Evolutionary conservation across 1,140 invertebrate genomes (phyloP).

Genomic region (Drosophila tani): DNA sequence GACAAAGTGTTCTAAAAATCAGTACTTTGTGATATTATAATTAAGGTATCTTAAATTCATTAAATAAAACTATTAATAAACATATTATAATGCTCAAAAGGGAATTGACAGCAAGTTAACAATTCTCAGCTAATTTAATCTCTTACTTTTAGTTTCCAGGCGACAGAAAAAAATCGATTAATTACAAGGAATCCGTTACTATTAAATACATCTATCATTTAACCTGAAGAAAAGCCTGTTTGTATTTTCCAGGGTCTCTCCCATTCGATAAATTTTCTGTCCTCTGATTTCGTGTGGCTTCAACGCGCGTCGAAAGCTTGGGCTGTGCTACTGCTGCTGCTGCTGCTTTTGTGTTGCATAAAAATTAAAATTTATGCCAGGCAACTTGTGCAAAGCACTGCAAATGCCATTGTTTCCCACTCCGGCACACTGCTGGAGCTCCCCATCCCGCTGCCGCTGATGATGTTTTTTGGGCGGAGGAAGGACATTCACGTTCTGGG

Average conservation of each 20-base stretch:
- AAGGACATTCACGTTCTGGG: slow-evolving; percentile 61
- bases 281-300: slow-evolving; percentile 21
- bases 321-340: slow-evolving; percentile 63
- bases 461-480: slow-evolving; percentile 50
- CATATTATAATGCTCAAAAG: too few relatives aligned
- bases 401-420: slow-evolving; percentile 73
- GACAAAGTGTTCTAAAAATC: neutral
- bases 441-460: slow-evolving; percentile 3
- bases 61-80: neutral
- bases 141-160: too few relatives aligned
- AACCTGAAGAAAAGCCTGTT: neutral
- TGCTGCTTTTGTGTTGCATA: slow-evolving; percentile 78
- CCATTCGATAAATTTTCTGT: slow-evolving; percentile 1
- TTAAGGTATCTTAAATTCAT: too few relatives aligned
- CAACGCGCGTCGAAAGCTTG: slow-evolving; percentile 48
- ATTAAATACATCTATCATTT: too few relatives aligned
- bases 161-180: too few relatives aligned
- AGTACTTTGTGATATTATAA: too few relatives aligned
- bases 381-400: slow-evolving; percentile 79
- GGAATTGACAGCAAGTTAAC: too few relatives aligned
- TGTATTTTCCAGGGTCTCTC: slow-evolving; percentile 2
- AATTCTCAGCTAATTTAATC: too few relatives aligned
- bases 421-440: neutral
- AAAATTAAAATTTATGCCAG: slow-evolving; percentile 81
- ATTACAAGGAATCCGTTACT: too few relatives aligned